Conservation (phyloP, 2,888 invertebrate species). For the Patella caerulea region DNA sequence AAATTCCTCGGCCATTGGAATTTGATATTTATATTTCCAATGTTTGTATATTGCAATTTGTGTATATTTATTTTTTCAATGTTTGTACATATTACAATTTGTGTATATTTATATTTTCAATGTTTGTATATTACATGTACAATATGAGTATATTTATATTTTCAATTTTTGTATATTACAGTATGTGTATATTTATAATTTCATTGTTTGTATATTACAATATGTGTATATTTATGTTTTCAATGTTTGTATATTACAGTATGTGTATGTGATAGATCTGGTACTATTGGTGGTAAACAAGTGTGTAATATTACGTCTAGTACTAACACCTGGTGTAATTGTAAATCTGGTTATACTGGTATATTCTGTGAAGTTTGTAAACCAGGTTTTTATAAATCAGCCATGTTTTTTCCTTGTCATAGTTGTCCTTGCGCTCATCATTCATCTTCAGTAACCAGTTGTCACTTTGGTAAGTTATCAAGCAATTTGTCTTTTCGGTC, state of each 20-base stretch:
- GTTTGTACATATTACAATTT: not conserved
- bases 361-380: slow-evolving; percentile 59
- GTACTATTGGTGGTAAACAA: slow-evolving; percentile 34
- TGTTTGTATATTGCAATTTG: not conserved
- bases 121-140: too few relatives aligned
- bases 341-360: slow-evolving; percentile 50
- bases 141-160: too few relatives aligned
- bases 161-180: not conserved
- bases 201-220: slow-evolving; percentile 2
- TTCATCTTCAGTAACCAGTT: slow-evolving; percentile 41
- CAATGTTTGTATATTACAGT: slow-evolving; percentile 21
- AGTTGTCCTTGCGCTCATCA: slow-evolving; percentile 52
- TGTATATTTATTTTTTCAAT: not conserved
- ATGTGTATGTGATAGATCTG: slow-evolving; percentile 46
- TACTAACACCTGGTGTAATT: slow-evolving; percentile 43
- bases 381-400: slow-evolving; percentile 50
- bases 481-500: not conserved
- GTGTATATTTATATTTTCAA: not conserved
- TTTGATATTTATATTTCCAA: too few relatives aligned
- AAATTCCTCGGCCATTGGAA: too few relatives aligned
- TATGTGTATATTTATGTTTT: not conserved
- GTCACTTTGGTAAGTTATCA: slow-evolving; percentile 52
- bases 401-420: slow-evolving; percentile 50
- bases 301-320: slow-evolving; percentile 28
- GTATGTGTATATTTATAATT: not conserved